Conservation (phyloP, 2,888 invertebrate genomes). For the Ethmia dodecea region DNA sequence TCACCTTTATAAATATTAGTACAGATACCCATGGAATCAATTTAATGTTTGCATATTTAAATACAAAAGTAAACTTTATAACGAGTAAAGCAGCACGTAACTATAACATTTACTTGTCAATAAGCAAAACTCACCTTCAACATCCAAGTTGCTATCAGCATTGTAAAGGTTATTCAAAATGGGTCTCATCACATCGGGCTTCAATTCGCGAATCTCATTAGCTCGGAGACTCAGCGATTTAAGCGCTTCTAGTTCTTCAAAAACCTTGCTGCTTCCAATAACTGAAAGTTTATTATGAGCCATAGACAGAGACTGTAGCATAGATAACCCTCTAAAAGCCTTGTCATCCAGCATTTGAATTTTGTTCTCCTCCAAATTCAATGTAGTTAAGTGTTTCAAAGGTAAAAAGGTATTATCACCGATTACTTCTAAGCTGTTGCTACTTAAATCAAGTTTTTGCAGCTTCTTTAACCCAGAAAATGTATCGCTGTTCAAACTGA, state of each 20-base stretch:
- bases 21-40: too few relatives aligned
- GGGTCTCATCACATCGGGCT: conserved; percentile 46
- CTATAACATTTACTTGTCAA: too few relatives aligned
- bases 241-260: conserved; percentile 43
- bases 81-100: too few relatives aligned
- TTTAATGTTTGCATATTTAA: too few relatives aligned
- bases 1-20: too few relatives aligned
- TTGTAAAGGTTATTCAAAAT: conserved; percentile 51
- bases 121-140: conserved; percentile 55
- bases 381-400: conserved; percentile 37
- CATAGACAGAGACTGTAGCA: conserved; percentile 45
- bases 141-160: conserved; percentile 41
- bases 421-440: conserved; percentile 85
- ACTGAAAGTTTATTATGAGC: conserved; percentile 47
- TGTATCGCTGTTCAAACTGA: conserved; percentile 84
- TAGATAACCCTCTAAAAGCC: conserved; percentile 54
- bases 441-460: conserved; percentile 82
- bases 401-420: conserved; percentile 84
- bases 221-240: conserved; percentile 47
- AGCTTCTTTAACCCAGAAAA: conserved; percentile 85
- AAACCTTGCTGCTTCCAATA: conserved; percentile 48
- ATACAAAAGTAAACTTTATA: too few relatives aligned
- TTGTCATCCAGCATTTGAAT: conserved; percentile 66
- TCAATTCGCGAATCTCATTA: conserved; percentile 48
- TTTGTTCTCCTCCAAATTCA: conserved; percentile 60